A percentile compares a stretch with the other conserved stretches of the same genome.
Evolutionary conservation across 92 coral and sea anemone species (phyloP).

Genomic region (Ricordea florida): DNA sequence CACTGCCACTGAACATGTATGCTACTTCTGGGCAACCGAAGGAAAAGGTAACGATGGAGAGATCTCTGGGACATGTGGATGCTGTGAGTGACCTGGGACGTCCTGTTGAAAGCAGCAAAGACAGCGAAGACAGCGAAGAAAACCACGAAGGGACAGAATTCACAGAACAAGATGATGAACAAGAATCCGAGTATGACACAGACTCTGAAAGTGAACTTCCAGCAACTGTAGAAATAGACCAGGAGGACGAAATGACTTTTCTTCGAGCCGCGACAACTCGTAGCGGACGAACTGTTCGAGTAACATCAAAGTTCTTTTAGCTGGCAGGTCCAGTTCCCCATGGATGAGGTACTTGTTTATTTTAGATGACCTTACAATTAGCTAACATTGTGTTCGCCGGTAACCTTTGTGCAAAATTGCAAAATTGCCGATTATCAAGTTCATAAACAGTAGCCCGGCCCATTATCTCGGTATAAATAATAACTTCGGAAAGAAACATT

Average conservation of each 20-base stretch:
- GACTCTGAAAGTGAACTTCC: conserved; percentile 40
- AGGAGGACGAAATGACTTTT: conserved; percentile 44
- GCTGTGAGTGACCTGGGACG: conserved; percentile 1
- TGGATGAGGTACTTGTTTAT: not conserved
- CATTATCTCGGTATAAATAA: no score
- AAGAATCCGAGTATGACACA: conserved; percentile 26
- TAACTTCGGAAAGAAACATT: no score
- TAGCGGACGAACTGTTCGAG: conserved; percentile 39
- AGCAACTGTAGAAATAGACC: conserved; percentile 37
- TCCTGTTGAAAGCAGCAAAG: conserved; percentile 1
- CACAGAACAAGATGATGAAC: conserved; percentile 18
- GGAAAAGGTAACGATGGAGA: conserved; percentile 37
- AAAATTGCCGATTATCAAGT: no score
- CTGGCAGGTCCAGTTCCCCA: not conserved
- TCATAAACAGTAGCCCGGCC: no score
- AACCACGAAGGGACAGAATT: conserved; percentile 1
- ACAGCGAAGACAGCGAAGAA: not conserved
- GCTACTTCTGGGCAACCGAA: conserved; percentile 36
- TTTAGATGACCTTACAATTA: not conserved
- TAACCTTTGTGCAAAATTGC: no score
- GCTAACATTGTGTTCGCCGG: not conserved
- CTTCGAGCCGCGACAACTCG: conserved; percentile 58
- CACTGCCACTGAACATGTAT: conserved; percentile 60
- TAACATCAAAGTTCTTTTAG: not conserved
- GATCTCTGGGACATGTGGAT: not conserved